Percentiles rank a stretch among this genome's conserved stretches.
These are phyloP conservation scores for Zosterops pallidus DNA, from an alignment of 2,113 vertebrate species.

Conservation along the genomic window DNA sequence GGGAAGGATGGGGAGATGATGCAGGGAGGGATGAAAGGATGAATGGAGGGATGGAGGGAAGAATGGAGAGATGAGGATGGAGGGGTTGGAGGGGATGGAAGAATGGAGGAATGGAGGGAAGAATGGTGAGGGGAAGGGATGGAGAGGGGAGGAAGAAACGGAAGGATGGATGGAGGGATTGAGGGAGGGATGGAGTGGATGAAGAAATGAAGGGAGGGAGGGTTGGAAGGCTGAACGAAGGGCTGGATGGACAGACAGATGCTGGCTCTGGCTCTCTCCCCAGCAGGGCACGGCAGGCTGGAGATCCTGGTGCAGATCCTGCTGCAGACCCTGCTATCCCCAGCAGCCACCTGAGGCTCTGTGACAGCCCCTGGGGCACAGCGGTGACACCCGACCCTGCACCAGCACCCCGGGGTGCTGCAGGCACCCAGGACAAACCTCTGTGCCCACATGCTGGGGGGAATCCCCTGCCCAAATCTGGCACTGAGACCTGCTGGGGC, in stretches of 20 bases:
- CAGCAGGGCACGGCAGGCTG: background rate
- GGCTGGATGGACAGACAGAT: background rate
- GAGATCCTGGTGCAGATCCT: background rate
- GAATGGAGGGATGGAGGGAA: background rate
- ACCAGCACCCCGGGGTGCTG: background rate
- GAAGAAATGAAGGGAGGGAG: background rate
- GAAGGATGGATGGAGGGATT: background rate
- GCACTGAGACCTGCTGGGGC: background rate
- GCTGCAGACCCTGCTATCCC: background rate
- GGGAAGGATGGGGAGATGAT: background rate
- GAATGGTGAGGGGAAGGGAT: background rate
- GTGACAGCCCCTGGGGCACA: background rate
- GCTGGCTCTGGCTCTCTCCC: constrained; percentile 8
- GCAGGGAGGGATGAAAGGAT: too few species aligned
- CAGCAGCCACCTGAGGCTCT: fast-evolving
- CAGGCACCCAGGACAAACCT: background rate
- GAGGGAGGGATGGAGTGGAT: background rate
- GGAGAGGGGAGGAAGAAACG: background rate
- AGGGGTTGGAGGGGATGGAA: background rate
- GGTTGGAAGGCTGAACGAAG: background rate
- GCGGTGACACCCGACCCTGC: fast-evolving
- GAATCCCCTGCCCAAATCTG: background rate
- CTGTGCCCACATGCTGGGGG: fast-evolving
- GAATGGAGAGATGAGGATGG: background rate
- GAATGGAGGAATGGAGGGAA: background rate